Base-by-base conservation (phyloP, 2,113 vertebrate species). In the Cavia aperea region DNA sequence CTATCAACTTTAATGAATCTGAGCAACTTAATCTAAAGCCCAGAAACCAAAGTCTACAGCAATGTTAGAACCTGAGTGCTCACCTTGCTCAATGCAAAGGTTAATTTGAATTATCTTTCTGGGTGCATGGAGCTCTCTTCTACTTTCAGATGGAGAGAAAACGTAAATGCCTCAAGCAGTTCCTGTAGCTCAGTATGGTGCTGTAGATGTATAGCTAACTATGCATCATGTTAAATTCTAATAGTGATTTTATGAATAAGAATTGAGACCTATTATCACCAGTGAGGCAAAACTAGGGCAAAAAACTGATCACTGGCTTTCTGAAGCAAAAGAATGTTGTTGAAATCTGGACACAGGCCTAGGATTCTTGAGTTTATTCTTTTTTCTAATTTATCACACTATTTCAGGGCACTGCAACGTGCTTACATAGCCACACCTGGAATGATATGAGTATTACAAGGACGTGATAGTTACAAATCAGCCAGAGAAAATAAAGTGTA, bases 381-480 rank as follows among this genome's bases (percentile, higher is more conserved):
- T 89, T 89, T 79, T 94, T 92, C n/a, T 70, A 49, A 81, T 75
- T 86, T 51, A 68, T 5, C 16, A 51, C n/a, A 77, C 33, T 90
- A 15, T 14, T 85, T 88, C 15, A 49, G 68, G 81, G 65, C 81
- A 89, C 84, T 1, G 1, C 91, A 51, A 36, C 14, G 49, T 81
- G 83, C 54, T 81, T 70, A 36, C 0, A 1, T 21, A 43, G 39
- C 85, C 73, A 77, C 33, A 65, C 43, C 65, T n/a, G 54, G 49
- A 84, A 90, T 56, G 43, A 78, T 43, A 51, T 14, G 92, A 85
- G 23, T 12, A 78, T 8, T 81, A 92, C 89, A 94, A 96, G 91
- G 94, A 89, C 91, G 60, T 16, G 7, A 33, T 13, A 82, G 43
- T 63, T 65, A 4, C 87, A 92, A 95, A 68, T 66, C 54, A 93